Evolutionary conservation across 2,888 invertebrate species (phyloP).

Genomic region (Marronus borbonicus): DNA sequence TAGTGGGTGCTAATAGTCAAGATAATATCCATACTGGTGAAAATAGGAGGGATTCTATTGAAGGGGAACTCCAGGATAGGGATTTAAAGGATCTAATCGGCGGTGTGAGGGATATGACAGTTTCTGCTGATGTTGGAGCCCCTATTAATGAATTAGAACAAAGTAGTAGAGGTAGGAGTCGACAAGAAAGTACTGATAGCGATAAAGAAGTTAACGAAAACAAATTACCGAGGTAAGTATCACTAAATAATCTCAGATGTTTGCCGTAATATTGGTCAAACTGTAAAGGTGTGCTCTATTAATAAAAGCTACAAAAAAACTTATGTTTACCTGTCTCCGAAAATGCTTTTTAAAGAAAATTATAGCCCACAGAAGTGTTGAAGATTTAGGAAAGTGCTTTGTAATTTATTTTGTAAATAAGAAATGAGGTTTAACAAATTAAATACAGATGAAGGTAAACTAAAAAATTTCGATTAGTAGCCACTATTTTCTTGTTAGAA

Average conservation of each 20-base stretch:
- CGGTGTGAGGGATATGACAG: conserved; percentile 66
- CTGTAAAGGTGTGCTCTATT: too few species aligned
- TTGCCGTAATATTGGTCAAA: too few species aligned
- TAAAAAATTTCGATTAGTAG: too few species aligned
- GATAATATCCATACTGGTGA: background rate
- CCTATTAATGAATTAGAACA: conserved; percentile 49
- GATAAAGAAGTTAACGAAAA: conserved; percentile 61
- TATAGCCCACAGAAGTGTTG: too few species aligned
- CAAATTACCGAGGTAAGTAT: conserved; percentile 51
- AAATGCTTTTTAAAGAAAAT: too few species aligned
- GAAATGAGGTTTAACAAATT: too few species aligned
- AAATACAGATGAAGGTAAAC: too few species aligned
- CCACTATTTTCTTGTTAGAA: too few species aligned
- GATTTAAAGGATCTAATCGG: conserved; percentile 61
- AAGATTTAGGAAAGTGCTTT: too few species aligned
- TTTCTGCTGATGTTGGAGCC: conserved; percentile 62
- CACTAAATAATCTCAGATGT: conserved; percentile 47
- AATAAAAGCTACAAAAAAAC: too few species aligned
- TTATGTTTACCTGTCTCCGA: too few species aligned
- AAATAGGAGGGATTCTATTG: conserved; percentile 62
- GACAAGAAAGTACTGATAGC: conserved; percentile 66
- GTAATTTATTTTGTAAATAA: too few species aligned
- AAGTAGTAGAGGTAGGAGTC: conserved; percentile 58
- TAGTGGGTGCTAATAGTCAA: conserved; percentile 23
- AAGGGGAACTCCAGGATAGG: conserved; percentile 61